These are phyloP conservation scores for Paguma larvata DNA, from an alignment of 2,797 vertebrate species.

Conservation along the genomic window DNA sequence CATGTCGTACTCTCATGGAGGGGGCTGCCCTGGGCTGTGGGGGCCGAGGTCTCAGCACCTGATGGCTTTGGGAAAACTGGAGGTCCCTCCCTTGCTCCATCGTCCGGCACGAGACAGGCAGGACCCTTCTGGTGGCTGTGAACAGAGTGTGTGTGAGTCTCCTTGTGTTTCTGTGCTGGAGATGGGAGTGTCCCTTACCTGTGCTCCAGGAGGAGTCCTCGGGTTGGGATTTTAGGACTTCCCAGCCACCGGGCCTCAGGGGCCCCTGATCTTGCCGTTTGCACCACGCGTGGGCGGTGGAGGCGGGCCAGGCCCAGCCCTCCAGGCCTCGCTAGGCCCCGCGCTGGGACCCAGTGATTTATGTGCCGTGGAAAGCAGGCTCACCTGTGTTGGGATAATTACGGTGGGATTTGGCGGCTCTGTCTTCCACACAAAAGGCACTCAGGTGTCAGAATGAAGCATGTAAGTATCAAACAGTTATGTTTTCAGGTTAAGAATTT, in stretches of 20 bases:
- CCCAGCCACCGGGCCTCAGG: neutral
- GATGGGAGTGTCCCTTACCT: neutral
- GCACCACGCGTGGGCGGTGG: neutral
- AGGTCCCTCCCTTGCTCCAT: neutral
- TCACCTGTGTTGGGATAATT: neutral
- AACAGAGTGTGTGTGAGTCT: neutral
- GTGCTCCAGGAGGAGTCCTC: neutral
- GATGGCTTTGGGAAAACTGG: neutral
- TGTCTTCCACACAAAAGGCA: neutral
- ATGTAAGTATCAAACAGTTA: conserved; percentile 5
- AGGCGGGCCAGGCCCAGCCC: neutral
- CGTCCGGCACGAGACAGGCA: neutral
- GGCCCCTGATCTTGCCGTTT: neutral
- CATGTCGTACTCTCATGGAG: neutral
- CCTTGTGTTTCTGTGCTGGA: neutral
- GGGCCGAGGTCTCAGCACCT: neutral
- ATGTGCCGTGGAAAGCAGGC: neutral
- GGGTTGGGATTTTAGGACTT: neutral
- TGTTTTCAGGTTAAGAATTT: conserved; percentile 61
- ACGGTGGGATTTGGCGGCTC: conserved; percentile 25
- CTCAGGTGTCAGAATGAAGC: conserved; percentile 12
- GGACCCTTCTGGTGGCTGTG: neutral
- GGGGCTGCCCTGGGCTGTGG: neutral
- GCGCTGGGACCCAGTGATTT: neutral
- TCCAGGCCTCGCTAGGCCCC: neutral